These are phyloP conservation scores for Trachymyrmex septentrionalis DNA, from an alignment of 1,140 invertebrate genomes.

Conservation along the genomic window DNA sequence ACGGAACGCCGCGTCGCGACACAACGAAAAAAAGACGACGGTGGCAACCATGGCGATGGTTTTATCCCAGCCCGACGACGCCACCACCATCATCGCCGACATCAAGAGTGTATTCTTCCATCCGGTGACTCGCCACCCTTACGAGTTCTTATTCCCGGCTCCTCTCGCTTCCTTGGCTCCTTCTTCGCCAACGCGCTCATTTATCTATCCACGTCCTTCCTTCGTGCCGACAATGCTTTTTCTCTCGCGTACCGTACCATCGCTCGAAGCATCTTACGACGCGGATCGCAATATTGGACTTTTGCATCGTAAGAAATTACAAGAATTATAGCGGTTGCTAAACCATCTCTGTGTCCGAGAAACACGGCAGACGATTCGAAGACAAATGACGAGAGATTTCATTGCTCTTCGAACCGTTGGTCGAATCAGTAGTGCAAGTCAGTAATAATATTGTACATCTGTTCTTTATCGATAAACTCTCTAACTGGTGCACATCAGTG, in stretches of 20 bases:
- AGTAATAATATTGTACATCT: not conserved
- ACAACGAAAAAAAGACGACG: slow-evolving; percentile 49
- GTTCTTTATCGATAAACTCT: no score
- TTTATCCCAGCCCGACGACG: not conserved
- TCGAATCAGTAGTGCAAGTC: slow-evolving; percentile 6
- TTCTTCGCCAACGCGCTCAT: slow-evolving; percentile 50
- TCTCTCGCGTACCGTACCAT: slow-evolving; percentile 39
- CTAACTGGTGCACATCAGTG: no score
- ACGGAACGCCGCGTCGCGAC: slow-evolving; percentile 27
- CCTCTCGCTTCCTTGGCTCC: slow-evolving; percentile 22
- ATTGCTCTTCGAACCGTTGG: not conserved
- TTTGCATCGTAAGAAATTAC: slow-evolving; percentile 52
- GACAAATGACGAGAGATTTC: slow-evolving; percentile 6
- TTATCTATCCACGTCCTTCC: slow-evolving; percentile 67
- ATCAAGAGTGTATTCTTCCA: slow-evolving; percentile 73
- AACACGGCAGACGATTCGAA: not conserved
- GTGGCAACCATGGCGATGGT: slow-evolving; percentile 56
- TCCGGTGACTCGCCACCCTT: slow-evolving; percentile 51
- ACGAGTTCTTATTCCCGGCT: slow-evolving; percentile 64
- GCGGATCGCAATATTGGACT: slow-evolving; percentile 4
- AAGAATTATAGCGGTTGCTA: slow-evolving; percentile 40
- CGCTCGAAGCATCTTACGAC: slow-evolving; percentile 36
- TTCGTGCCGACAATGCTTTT: slow-evolving; percentile 54
- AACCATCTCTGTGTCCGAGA: not conserved
- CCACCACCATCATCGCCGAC: slow-evolving; percentile 61